Conservation (phyloP, 2,888 invertebrate species). For the Salpingus planirostris region DNA sequence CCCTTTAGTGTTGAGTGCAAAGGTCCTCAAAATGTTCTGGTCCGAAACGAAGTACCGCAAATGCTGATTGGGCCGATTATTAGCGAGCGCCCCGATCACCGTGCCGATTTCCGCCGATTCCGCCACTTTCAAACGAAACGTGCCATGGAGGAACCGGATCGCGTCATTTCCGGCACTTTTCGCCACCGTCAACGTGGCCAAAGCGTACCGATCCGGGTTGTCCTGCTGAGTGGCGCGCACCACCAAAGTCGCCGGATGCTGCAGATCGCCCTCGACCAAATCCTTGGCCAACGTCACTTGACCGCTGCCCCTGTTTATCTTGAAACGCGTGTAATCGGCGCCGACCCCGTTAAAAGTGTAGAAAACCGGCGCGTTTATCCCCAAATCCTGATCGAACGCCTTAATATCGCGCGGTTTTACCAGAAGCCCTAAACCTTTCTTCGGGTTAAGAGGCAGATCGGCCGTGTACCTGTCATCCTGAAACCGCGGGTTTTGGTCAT, state of each 20-base stretch:
- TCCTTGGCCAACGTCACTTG: constrained; percentile 49
- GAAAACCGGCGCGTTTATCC: constrained; percentile 64
- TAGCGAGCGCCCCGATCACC: constrained; percentile 61
- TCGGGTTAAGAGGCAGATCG: constrained; percentile 53
- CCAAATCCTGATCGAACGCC: constrained; percentile 73
- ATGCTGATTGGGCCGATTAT: constrained; percentile 54
- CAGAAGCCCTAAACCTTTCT: constrained; percentile 54
- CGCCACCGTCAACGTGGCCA: constrained; percentile 69
- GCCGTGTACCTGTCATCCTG: constrained; percentile 59
- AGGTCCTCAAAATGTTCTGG: constrained; percentile 62
- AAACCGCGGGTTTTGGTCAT: constrained; percentile 86
- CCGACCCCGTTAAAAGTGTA: constrained; percentile 59
- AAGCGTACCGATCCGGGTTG: constrained; percentile 73
- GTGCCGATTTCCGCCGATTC: constrained; percentile 71
- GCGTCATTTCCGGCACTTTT: constrained; percentile 35
- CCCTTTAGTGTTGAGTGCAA: constrained; percentile 69
- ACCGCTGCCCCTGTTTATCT: constrained; percentile 57
- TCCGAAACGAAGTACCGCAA: constrained; percentile 71
- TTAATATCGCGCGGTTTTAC: constrained; percentile 64
- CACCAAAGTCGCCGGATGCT: constrained; percentile 68
- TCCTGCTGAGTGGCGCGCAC: constrained; percentile 67
- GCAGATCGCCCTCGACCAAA: constrained; percentile 54
- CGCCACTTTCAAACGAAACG: constrained; percentile 60
- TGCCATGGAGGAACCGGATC: constrained; percentile 58
- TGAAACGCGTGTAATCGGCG: constrained; percentile 54